A percentile compares a stretch with the other conserved stretches of the same genome.
phyloP scores from a whole-genome alignment of 1,140 invertebrate species.

The Arctopsyche grandis region DNA sequence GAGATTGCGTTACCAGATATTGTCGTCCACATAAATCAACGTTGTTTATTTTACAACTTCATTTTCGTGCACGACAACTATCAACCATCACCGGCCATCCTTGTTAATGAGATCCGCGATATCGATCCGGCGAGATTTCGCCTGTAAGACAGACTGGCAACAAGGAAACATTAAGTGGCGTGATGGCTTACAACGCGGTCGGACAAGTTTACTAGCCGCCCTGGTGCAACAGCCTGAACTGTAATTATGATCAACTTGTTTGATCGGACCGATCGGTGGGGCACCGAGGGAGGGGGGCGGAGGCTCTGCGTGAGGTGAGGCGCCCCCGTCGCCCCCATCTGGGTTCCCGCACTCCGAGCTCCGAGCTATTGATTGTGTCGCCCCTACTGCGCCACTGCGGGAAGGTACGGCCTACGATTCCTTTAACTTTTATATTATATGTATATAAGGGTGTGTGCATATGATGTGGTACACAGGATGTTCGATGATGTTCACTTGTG shows the following conservation, averaged over 20 bases:
- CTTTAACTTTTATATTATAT: neutral
- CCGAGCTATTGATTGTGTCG: slow-evolving; percentile 52
- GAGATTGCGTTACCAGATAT: neutral
- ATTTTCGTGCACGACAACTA: neutral
- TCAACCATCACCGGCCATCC: no score
- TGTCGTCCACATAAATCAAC: neutral
- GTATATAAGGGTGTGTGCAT: no score
- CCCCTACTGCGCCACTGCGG: slow-evolving; percentile 51
- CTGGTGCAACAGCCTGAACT: neutral
- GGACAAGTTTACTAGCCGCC: neutral
- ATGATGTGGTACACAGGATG: no score
- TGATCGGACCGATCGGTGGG: no score
- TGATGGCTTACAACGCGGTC: no score
- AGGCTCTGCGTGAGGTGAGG: neutral
- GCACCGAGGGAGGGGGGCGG: neutral
- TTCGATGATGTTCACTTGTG: no score
- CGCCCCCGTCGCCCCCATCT: neutral
- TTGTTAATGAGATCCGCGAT: no score
- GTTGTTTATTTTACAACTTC: neutral
- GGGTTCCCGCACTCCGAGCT: neutral
- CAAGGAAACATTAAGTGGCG: no score
- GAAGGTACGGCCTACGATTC: slow-evolving; percentile 25
- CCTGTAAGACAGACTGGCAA: no score
- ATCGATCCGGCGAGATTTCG: no score
- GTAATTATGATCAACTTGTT: slow-evolving; percentile 22